Evolutionary conservation across 2,797 vertebrate species (phyloP).

Genomic region (Tarsius wallacei): DNA sequence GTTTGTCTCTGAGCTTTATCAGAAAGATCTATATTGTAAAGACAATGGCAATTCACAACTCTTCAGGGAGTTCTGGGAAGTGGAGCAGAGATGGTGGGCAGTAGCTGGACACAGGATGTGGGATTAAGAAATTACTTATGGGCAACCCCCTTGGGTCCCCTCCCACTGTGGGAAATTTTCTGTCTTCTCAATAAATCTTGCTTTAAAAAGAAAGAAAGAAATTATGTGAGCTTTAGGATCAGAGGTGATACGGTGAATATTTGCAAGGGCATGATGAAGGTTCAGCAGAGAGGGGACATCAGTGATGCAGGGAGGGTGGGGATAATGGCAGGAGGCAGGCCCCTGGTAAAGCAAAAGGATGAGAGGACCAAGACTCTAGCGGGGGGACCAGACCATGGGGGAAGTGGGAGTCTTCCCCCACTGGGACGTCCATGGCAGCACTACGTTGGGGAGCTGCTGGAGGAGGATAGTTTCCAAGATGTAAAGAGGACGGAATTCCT

Average conservation of each 20-base stretch:
- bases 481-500: neutral
- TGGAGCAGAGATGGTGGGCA: neutral
- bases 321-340: neutral
- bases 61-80: neutral
- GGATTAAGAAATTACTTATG: no score
- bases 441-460: neutral
- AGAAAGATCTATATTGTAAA: no score
- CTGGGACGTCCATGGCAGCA: neutral
- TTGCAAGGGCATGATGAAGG: neutral
- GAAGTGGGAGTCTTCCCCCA: neutral
- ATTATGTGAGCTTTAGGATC: neutral
- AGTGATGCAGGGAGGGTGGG: neutral
- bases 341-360: neutral
- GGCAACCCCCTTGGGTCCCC: no score
- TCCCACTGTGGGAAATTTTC: no score
- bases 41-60: neutral
- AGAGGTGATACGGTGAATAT: slow-evolving; percentile 5
- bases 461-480: neutral
- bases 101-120: no score
- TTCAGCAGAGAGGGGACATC: neutral
- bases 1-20: no score
- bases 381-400: neutral
- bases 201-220: no score
- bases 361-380: neutral
- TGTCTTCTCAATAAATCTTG: no score